phyloP scores from a whole-genome alignment of 2,113 vertebrate species.

The Tragelaphus strepsiceros region DNA sequence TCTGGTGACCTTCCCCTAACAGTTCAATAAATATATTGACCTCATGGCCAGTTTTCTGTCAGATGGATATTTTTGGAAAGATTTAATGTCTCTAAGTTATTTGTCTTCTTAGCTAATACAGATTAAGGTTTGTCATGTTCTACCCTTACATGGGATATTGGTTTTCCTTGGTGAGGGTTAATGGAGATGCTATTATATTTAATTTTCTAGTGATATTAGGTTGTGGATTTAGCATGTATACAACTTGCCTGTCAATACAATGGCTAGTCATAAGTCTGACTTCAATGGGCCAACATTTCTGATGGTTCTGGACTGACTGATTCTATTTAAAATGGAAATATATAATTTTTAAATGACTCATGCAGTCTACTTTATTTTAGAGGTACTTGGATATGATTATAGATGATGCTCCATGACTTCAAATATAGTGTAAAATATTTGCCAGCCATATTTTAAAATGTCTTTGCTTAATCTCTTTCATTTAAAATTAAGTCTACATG shows the following conservation, averaged over 20 bases:
- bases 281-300: background rate
- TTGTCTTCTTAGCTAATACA: background rate
- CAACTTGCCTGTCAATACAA: background rate
- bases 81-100: background rate
- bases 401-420: background rate
- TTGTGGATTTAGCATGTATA: background rate
- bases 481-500: background rate
- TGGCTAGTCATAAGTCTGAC: background rate
- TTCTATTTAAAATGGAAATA: background rate
- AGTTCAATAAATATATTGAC: background rate
- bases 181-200: background rate
- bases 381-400: background rate
- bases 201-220: background rate
- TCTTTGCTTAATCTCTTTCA: background rate
- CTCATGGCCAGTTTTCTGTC: background rate
- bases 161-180: background rate
- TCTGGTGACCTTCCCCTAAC: background rate
- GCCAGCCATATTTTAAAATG: background rate
- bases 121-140: background rate
- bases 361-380: background rate
- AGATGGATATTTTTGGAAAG: background rate
- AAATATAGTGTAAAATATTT: conserved; percentile 1
- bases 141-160: background rate
- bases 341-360: background rate
- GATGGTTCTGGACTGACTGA: background rate